Evolutionary conservation across 2,888 invertebrate genomes (phyloP).

Genomic region (Unio pictorum): DNA sequence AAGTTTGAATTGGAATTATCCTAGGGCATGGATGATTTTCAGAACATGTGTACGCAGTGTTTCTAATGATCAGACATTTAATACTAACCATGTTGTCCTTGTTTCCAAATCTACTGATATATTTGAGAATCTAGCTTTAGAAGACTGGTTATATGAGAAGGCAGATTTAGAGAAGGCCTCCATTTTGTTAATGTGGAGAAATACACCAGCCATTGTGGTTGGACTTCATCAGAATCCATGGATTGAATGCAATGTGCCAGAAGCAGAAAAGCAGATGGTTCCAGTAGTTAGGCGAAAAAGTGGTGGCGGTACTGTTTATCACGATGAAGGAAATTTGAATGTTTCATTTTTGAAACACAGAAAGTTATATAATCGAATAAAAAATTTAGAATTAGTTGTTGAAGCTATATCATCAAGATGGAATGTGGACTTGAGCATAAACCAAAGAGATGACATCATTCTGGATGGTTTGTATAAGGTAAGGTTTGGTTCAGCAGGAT

Average conservation of each 20-base stretch:
- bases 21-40: no score
- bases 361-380: conserved; percentile 86
- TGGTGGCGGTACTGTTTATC: conserved; percentile 96
- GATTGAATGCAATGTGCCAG: conserved; percentile 87
- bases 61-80: no score
- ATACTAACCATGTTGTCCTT: conserved; percentile 28
- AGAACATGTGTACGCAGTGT: no score
- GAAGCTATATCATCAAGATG: conserved; percentile 87
- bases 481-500: conserved; percentile 11
- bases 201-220: conserved; percentile 94
- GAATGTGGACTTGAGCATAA: conserved; percentile 83
- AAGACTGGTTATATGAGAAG: conserved; percentile 95
- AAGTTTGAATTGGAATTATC: no score
- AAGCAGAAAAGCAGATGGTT: conserved; percentile 80
- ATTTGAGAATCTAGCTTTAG: conserved; percentile 93
- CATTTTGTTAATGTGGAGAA: conserved; percentile 89
- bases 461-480: conserved; percentile 77
- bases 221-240: conserved; percentile 98
- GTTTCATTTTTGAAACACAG: conserved; percentile 91
- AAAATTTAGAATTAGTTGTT: conserved; percentile 90
- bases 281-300: conserved; percentile 90
- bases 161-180: conserved; percentile 87
- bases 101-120: conserved; percentile 92
- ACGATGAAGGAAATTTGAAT: conserved; percentile 83
- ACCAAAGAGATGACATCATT: conserved; percentile 89